A percentile compares a stretch with the other conserved stretches of the same genome.
phyloP scores from a whole-genome alignment of 2,113 vertebrate genomes.

The Myotis lucifugus region DNA sequence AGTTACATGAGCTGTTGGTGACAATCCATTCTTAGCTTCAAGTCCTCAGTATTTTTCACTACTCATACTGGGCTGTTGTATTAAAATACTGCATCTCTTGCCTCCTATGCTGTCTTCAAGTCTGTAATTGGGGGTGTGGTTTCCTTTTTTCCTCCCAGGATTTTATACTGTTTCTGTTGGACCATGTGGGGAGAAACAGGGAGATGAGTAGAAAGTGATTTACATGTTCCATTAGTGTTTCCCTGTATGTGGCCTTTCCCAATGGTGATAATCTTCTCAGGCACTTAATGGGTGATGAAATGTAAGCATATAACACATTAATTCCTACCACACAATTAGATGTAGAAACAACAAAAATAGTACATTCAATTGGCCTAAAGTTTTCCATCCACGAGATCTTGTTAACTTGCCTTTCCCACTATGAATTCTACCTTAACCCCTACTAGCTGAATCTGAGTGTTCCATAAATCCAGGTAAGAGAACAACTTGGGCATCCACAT shows the following conservation, averaged over 20 bases:
- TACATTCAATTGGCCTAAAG: neutral
- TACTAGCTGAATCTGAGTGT: neutral
- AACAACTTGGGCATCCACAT: neutral
- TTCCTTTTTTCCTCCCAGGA: neutral
- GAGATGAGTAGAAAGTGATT: neutral
- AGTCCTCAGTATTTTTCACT: neutral
- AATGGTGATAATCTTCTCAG: neutral
- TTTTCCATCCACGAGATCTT: neutral
- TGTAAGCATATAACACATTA: neutral
- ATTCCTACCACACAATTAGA: neutral
- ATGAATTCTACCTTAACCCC: neutral
- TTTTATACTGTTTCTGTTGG: neutral
- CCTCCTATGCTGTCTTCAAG: neutral
- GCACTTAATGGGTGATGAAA: neutral
- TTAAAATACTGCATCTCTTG: neutral
- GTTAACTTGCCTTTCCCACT: neutral
- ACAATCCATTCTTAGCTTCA: conserved; percentile 22
- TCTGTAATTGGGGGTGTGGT: neutral
- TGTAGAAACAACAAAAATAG: neutral
- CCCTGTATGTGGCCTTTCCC: neutral
- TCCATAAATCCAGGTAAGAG: neutral
- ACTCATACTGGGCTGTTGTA: neutral
- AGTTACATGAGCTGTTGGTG: neutral
- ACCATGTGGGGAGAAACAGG: neutral
- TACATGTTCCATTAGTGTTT: neutral